Percentiles rank a stretch among this genome's conserved stretches.
These are phyloP conservation scores for Mus spicilegus DNA, from an alignment of 2,113 vertebrate genomes.

Conservation along the genomic window DNA sequence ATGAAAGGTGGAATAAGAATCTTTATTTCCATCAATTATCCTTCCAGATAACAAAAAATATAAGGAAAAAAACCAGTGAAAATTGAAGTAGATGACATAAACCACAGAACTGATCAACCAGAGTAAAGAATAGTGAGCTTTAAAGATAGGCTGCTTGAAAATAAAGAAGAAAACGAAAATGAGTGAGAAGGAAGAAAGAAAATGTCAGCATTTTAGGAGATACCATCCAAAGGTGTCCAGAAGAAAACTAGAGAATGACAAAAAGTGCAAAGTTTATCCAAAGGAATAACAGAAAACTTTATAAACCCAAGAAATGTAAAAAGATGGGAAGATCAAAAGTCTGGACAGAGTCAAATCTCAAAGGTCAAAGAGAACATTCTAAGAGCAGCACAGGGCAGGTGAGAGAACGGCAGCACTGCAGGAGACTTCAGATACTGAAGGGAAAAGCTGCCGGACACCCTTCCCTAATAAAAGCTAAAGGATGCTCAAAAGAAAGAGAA, in stretches of 20 bases:
- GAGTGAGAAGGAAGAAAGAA: background rate
- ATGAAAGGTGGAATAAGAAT: too few species aligned
- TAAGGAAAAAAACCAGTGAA: background rate
- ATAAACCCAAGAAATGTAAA: background rate
- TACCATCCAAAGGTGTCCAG: background rate
- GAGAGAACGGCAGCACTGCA: background rate
- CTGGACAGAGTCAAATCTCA: background rate
- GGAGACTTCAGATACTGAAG: background rate
- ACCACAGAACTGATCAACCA: background rate
- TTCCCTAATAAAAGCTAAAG: background rate
- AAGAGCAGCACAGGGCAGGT: background rate
- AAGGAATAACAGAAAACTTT: background rate
- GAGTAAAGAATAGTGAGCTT: background rate
- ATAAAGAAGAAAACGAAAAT: background rate
- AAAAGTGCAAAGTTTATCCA: background rate
- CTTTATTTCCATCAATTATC: too few species aligned
- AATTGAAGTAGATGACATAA: background rate
- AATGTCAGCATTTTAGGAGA: background rate
- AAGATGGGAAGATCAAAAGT: background rate
- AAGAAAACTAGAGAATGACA: background rate
- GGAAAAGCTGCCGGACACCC: background rate
- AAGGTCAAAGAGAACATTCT: background rate
- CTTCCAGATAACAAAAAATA: too few species aligned
- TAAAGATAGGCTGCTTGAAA: background rate
- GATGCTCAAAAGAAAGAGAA: background rate